Evolutionary conservation across 2,113 vertebrate species (phyloP), one percentile per base, ranked within the genome.

Genomic region (Plotosus lineatus): DNA sequence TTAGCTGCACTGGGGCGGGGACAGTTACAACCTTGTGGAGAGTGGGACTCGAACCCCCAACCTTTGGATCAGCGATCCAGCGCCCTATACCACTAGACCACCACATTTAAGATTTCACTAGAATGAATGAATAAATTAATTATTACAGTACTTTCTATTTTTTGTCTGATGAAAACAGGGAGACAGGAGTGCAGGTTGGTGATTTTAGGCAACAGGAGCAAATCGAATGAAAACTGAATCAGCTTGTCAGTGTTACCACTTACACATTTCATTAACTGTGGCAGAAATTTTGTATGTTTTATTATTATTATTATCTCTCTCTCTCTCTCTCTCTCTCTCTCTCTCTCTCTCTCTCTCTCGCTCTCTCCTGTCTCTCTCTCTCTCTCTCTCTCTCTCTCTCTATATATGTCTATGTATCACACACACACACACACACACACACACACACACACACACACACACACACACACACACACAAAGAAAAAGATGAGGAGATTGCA

Each of bases 211-310:
- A 58, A 79, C 77, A 75, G 68, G 31, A 4, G 2, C 10, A 80
- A 77, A 36, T 65, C 15, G 28, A 55, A 60, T 83, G 83, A 84
- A 68, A 65, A 80, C 80, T 71, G 63, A 84, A 66, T 53, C 55
- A 3, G 76, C 77, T 40, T 71, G 78, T 80, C 68, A 84, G 61
- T 9, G 33, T 26, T 28, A 38, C 15, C 6, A 1, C 72, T 68
- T 46, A 65, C 26, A 48, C 50, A 68, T 55, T n/a, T 74, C 55
- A 74, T 68, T 44, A 69, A 38, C 74, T 21, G 75, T 33, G 44
- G 56, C 42, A 66, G 51, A 66, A 60, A 61, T 80, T 42, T 17
- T n/a, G 58, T 55, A 61, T 74, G 63, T 71, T 75, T 76, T 77
- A 66, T 66, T 61, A 50, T 75, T 65, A 60, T 53, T 50, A 50